phyloP scores from a whole-genome alignment of 2,888 invertebrate species.

The Drosophila recens region DNA sequence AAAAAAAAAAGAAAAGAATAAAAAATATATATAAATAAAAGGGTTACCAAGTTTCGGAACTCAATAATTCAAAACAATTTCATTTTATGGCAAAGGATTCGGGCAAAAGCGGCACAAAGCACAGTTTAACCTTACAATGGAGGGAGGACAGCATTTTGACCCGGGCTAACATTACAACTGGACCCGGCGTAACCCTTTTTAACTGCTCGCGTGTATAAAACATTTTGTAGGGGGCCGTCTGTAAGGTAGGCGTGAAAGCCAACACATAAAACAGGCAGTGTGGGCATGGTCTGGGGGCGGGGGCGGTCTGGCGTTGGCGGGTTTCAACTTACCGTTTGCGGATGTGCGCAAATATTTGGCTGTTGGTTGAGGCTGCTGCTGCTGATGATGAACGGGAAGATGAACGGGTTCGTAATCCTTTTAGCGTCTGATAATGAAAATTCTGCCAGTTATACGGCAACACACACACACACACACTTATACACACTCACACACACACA shows the following conservation, averaged over 20 bases:
- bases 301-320: slow-evolving; percentile 11
- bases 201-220: slow-evolving; percentile 55
- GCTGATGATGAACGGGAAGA: slow-evolving; percentile 59
- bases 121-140: slow-evolving; percentile 69
- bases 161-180: slow-evolving; percentile 28
- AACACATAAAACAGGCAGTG: slow-evolving; percentile 43
- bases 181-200: slow-evolving; percentile 55
- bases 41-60: slow-evolving; percentile 60
- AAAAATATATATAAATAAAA: slow-evolving; percentile 12
- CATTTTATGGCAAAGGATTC: slow-evolving; percentile 66
- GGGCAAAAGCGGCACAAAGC: slow-evolving; percentile 48
- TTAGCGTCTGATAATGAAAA: slow-evolving; percentile 77
- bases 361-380: slow-evolving; percentile 30
- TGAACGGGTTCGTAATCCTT: slow-evolving; percentile 77
- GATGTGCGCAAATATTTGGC: slow-evolving; percentile 64
- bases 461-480: slow-evolving; percentile 36
- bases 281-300: not conserved
- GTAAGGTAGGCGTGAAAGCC: slow-evolving; percentile 59
- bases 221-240: slow-evolving; percentile 33
- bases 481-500: slow-evolving; percentile 7
- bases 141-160: slow-evolving; percentile 57
- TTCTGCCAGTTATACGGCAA: slow-evolving; percentile 49
- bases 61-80: slow-evolving; percentile 82
- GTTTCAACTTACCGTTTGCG: slow-evolving; percentile 69
- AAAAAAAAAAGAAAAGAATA: slow-evolving; percentile 37